Evolutionary conservation across 2,888 invertebrate species (phyloP), one percentile per base, ranked within the genome.

Genomic region (Nematopogon swammerdamellus): DNA sequence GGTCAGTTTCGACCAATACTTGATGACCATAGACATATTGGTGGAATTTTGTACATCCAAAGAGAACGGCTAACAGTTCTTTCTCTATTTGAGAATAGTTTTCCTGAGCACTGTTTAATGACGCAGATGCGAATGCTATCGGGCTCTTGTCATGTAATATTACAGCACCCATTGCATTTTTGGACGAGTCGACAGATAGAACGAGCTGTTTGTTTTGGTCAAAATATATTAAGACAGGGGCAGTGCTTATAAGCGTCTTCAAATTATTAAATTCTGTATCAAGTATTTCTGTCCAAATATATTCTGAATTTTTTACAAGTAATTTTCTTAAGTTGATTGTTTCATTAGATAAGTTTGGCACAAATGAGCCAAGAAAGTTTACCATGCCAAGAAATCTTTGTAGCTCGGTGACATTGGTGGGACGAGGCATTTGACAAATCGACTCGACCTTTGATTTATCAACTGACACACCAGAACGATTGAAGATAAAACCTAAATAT

Each of bases 1-100:
- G 63, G 52, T 66, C 63, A 20, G 54, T 58, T 45, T 60, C 51
- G 2, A 64, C 58, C 14, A 43, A 52, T 3, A 61, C 47, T 16
- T 50, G 49, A 30, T 56, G 16, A n/a, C 57, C 61, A 52, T 54
- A 63, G n/a, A 25, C 4, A 25, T 25, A 25, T 36, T 55, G 54
- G 14, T 53, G 18, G 48, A 57, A 58, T 49, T 52, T 55, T 16
- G 46, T 19, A 48, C 57, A 58, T 2, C 56, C 58, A 50, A 47
- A 53, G 3, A 56, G 30, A n/a, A 59, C 53, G 3, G 58, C 56
- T 30, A 54, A 25, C 14, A 49, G 46, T 49, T 59, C 57, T 51
- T 56, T 55, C 45, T 58, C 56, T 18, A 57, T 58, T 49, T 60
- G 59, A 19, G 59, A 56, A 51, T 58, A 60, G 3, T 50, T 51